phyloP scores from a whole-genome alignment of 2,888 invertebrate species.

The Nebria brevicollis region DNA sequence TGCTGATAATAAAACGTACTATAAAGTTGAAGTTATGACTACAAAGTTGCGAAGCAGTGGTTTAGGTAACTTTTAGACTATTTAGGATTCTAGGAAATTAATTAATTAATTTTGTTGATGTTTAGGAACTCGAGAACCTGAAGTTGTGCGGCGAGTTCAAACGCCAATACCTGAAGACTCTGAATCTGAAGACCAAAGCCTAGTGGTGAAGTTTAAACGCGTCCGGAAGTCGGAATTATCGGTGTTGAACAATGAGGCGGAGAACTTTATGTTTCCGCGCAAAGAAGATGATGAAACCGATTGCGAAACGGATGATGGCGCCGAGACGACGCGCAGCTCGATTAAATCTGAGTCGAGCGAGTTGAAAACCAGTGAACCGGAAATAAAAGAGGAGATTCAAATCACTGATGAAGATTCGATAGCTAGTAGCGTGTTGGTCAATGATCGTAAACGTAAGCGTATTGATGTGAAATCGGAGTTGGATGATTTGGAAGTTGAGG shows the following conservation, averaged over 20 bases:
- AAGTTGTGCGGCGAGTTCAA: conserved; percentile 28
- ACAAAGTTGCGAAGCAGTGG: conserved; percentile 73
- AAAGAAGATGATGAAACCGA: conserved; percentile 70
- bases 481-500: not conserved
- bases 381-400: conserved; percentile 21
- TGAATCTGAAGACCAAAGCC: conserved; percentile 59
- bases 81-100: not conserved
- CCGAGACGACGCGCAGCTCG: conserved; percentile 58
- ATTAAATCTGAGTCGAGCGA: conserved; percentile 60
- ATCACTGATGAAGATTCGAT: conserved; percentile 60
- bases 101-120: not conserved
- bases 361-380: conserved; percentile 52
- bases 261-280: conserved; percentile 86
- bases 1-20: conserved; percentile 69
- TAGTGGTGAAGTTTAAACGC: conserved; percentile 80
- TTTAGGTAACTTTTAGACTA: conserved; percentile 47
- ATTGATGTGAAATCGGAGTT: not conserved
- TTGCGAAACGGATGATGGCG: conserved; percentile 67
- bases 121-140: conserved; percentile 29
- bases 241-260: conserved; percentile 84
- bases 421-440: conserved; percentile 15
- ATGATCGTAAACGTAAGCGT: not conserved
- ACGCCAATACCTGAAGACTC: conserved; percentile 51
- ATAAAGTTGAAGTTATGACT: conserved; percentile 77
- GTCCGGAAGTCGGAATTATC: conserved; percentile 79